Percentiles rank a stretch among this genome's conserved stretches.
phyloP scores from a whole-genome alignment of 2,888 invertebrate genomes.

The Hemaris fuciformis region DNA sequence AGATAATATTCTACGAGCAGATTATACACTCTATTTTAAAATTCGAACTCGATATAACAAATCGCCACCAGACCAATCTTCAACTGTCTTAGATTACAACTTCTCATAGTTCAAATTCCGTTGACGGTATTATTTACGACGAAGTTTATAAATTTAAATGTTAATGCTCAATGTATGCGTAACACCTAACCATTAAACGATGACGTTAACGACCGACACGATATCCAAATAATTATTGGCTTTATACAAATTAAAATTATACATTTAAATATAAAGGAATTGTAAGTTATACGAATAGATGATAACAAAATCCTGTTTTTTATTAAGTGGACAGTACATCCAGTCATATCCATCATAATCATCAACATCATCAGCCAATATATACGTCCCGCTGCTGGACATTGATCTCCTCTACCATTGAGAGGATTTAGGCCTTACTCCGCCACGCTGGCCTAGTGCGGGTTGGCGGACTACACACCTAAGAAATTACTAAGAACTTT shows the following conservation, averaged over 20 bases:
- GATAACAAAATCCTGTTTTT: conserved; percentile 64
- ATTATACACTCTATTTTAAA: too few species aligned
- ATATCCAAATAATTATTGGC: conserved; percentile 67
- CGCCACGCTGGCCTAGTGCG: too few species aligned
- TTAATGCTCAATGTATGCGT: conserved; percentile 46
- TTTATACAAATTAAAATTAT: conserved; percentile 67
- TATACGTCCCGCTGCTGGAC: too few species aligned
- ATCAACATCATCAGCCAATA: too few species aligned
- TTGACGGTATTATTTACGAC: conserved; percentile 45
- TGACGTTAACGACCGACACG: conserved; percentile 57
- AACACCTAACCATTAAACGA: conserved; percentile 49
- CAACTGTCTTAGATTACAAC: neutral
- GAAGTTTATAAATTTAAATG: conserved; percentile 46
- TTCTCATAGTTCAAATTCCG: conserved; percentile 23
- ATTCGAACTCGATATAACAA: neutral
- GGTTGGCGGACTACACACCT: too few species aligned
- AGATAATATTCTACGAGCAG: too few species aligned
- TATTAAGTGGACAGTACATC: conserved; percentile 36
- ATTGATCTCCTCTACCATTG: too few species aligned
- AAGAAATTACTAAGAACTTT: too few species aligned
- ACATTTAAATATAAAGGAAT: conserved; percentile 59
- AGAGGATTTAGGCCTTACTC: too few species aligned
- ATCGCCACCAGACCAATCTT: neutral
- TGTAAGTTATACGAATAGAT: conserved; percentile 51
- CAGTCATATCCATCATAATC: too few species aligned